Conservation (phyloP, 1,140 invertebrate genomes). For the Stegodyphus mimosarum region DNA sequence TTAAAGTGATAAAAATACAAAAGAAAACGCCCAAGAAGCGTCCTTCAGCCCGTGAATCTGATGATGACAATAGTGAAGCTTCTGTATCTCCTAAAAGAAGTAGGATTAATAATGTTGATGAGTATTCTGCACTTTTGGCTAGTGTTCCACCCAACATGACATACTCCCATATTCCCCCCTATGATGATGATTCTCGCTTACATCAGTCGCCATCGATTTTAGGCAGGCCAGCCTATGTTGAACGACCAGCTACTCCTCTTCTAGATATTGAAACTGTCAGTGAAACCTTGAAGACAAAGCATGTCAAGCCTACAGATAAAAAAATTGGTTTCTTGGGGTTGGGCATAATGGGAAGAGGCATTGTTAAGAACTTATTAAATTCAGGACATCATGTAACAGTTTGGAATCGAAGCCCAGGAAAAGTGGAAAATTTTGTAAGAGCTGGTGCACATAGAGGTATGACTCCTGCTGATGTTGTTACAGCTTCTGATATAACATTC, state of each 20-base stretch:
- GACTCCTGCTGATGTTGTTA: conserved; percentile 77
- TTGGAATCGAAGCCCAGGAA: conserved; percentile 92
- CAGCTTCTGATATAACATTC: conserved; percentile 10
- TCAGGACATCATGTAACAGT: conserved; percentile 93
- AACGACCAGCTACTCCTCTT: conserved; percentile 71
- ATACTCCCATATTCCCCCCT: neutral
- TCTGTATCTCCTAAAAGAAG: neutral
- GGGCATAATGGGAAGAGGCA: conserved; percentile 94
- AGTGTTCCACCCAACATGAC: neutral
- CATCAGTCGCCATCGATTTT: neutral
- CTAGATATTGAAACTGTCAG: conserved; percentile 80
- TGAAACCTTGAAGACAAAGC: neutral
- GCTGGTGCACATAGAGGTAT: conserved; percentile 78
- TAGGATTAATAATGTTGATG: neutral
- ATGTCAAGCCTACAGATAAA: conserved; percentile 81
- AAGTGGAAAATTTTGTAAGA: conserved; percentile 83
- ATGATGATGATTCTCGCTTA: neutral
- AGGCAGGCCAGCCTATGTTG: too few species aligned
- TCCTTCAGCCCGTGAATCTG: neutral
- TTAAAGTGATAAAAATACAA: neutral
- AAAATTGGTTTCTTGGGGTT: conserved; percentile 95
- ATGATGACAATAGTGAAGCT: neutral
- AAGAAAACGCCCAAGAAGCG: neutral
- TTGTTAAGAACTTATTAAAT: conserved; percentile 94
- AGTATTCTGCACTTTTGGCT: neutral